Conservation (phyloP, 2,888 invertebrate genomes). For the Oeneis ivallda region DNA sequence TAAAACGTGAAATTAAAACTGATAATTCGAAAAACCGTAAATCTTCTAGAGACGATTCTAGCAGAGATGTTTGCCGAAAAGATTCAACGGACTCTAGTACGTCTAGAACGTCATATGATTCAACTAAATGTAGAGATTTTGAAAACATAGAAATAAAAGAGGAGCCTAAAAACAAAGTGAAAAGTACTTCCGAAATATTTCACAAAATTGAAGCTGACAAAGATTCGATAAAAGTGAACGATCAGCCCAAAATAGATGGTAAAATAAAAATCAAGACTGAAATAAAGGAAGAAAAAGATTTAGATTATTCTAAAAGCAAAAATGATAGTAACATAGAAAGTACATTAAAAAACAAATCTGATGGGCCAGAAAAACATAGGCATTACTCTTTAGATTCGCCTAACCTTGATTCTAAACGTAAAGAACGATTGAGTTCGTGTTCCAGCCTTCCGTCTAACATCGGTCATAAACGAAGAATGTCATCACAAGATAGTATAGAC, state of each 20-base stretch:
- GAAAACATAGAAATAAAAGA: slow-evolving; percentile 66
- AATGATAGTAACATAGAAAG: slow-evolving; percentile 51
- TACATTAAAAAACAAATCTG: slow-evolving; percentile 55
- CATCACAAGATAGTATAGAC: slow-evolving; percentile 87
- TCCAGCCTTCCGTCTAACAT: slow-evolving; percentile 84
- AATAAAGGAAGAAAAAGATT: slow-evolving; percentile 73
- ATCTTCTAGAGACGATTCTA: slow-evolving; percentile 70
- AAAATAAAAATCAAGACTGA: slow-evolving; percentile 63
- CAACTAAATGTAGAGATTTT: slow-evolving; percentile 64
- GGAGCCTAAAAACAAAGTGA: slow-evolving; percentile 60
- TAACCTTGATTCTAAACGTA: slow-evolving; percentile 75
- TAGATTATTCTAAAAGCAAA: slow-evolving; percentile 50
- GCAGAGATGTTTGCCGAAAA: slow-evolving; percentile 70
- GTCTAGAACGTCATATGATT: slow-evolving; percentile 73
- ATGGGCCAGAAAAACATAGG: slow-evolving; percentile 69
- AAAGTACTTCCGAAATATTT: slow-evolving; percentile 70
- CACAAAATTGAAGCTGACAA: slow-evolving; percentile 78
- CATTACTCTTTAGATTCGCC: slow-evolving; percentile 77
- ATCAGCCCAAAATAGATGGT: slow-evolving; percentile 47
- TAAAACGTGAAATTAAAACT: slow-evolving; percentile 69
- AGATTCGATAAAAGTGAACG: slow-evolving; percentile 53
- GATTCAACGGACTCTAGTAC: slow-evolving; percentile 78
- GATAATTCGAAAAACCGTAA: slow-evolving; percentile 66
- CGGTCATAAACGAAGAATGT: slow-evolving; percentile 87
- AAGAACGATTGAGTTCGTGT: slow-evolving; percentile 82